Evolutionary conservation across 2,888 invertebrate species (phyloP).

Genomic region (Tetheella fluctuosa): DNA sequence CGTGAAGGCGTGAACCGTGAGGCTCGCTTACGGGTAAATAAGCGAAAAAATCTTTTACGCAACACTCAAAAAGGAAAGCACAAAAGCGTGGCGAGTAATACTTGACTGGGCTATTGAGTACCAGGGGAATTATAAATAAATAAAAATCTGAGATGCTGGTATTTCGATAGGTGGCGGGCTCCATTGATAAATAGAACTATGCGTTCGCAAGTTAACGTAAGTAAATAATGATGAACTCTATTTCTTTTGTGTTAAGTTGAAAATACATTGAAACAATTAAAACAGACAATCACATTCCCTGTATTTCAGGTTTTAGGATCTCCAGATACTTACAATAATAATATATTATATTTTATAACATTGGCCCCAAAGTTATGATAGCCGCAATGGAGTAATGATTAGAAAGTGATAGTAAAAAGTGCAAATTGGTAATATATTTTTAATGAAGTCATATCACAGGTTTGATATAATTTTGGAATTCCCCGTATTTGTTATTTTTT

Average conservation of each 20-base stretch:
- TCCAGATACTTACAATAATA: not conserved
- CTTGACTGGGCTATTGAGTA: not conserved
- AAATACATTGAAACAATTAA: too few species aligned
- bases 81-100: not conserved
- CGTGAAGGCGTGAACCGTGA: slow-evolving; percentile 62
- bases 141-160: not conserved
- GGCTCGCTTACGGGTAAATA: slow-evolving; percentile 47
- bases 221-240: too few species aligned
- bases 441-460: slow-evolving; percentile 4
- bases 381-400: not conserved
- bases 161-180: not conserved
- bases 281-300: too few species aligned
- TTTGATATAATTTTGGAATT: not conserved
- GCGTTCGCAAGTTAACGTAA: too few species aligned
- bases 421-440: not conserved
- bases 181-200: too few species aligned
- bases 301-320: not conserved
- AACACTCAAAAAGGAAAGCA: slow-evolving; percentile 24
- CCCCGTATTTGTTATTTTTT: not conserved
- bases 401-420: not conserved
- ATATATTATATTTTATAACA: not conserved
- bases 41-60: slow-evolving; percentile 50
- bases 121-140: not conserved
- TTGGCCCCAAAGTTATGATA: not conserved
- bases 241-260: too few species aligned